Conservation (phyloP, 2,113 vertebrate genomes). For the Anas platyrhynchos region DNA sequence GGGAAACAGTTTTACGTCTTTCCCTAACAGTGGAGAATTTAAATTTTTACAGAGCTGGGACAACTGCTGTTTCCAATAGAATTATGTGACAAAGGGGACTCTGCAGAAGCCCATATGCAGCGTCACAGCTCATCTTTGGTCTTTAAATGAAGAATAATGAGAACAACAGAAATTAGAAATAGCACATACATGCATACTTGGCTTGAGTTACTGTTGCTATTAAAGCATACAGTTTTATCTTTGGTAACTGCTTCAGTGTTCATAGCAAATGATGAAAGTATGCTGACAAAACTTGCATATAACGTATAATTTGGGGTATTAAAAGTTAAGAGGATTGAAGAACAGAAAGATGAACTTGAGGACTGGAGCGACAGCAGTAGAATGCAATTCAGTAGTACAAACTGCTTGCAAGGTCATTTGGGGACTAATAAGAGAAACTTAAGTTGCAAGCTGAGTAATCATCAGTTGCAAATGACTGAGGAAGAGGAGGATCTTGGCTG, state of each 20-base stretch:
- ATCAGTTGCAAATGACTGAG: conserved; percentile 22
- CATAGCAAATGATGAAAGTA: background rate
- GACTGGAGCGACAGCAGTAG: background rate
- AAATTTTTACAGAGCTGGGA: background rate
- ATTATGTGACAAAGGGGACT: background rate
- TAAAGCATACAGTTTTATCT: conserved; percentile 26
- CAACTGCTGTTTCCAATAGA: background rate
- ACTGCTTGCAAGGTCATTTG: conserved; percentile 22
- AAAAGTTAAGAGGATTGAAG: conserved; percentile 26
- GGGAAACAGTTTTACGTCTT: background rate
- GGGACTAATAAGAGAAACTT: conserved; percentile 54
- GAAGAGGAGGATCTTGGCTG: background rate
- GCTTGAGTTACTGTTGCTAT: background rate
- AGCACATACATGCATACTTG: background rate
- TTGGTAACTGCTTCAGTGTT: conserved; percentile 4
- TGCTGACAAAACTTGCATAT: conserved; percentile 10
- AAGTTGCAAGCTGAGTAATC: conserved; percentile 58
- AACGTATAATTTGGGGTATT: conserved; percentile 1
- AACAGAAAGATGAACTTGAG: conserved; percentile 33
- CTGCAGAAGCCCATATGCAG: background rate
- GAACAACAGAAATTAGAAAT: background rate
- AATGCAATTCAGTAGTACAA: background rate
- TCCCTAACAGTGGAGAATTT: background rate
- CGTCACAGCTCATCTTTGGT: background rate
- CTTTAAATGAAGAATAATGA: background rate